Base-by-base conservation (phyloP, 2,888 invertebrate genomes). In the Cybosia mesomella region DNA sequence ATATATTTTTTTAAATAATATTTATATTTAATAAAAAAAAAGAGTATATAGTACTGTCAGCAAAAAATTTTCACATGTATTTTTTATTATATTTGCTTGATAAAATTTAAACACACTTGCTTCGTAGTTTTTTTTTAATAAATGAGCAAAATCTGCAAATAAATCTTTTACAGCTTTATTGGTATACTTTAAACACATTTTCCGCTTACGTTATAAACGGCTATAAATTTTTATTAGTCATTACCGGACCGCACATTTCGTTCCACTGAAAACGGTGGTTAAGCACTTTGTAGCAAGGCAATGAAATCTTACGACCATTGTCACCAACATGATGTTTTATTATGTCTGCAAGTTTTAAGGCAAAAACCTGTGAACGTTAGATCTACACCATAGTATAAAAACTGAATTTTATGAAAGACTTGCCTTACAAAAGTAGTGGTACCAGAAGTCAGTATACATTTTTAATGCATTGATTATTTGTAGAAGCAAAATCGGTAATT, bases 151-250 rank as follows among this genome's bases (percentile, higher is more conserved):
- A n/a, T n/a, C 49, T 49, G 49, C 49, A 49, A 49, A 49, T 49
- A 49, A 43, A 49, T 49, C 49, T 49, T n/a, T 61, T 36, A 61
- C 60, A n/a, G 22, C 49, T 57, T 62, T 62, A 67, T 61, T 62
- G 67, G 49, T 58, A 15, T 61, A 66, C 61, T 67, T 62, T 62
- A 53, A 22, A 57, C 43, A 58, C 61, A 43, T 57, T 62, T 62
- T 43, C 24, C 61, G 57, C 43, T 60, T 18, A 24, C 18, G 43
- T 32, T 28, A 24, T 67, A 67, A 67, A 67, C 22, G 43, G 15
- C 57, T 34, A 58, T 67, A 62, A 61, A 57, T 62, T 62, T 67
- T 67, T 67, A 67, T 67, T 67, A 53, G 49, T 67, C 58, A 58
- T 58, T 62, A 62, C 43, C 8, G 49, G 43, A 60, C 55, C 64